A percentile compares a stretch with the other conserved stretches of the same genome.
Conservation (phyloP, 2,888 invertebrate species). For the Cephonodes hylas region DNA sequence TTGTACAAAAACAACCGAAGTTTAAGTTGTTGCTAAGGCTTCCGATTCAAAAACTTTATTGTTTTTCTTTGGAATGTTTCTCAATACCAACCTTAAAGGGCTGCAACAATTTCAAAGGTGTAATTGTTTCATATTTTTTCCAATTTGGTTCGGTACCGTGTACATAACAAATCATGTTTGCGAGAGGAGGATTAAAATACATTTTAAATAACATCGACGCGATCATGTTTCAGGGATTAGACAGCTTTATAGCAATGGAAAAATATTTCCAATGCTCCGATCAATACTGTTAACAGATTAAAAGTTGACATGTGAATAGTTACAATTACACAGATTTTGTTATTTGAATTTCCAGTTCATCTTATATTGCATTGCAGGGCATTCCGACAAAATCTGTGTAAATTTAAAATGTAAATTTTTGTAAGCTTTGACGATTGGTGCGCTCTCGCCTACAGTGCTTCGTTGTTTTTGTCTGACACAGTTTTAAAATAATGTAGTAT, state of each 20-base stretch:
- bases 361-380: background rate
- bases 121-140: background rate
- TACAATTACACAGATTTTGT: background rate
- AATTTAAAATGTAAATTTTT: background rate
- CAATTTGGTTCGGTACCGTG: constrained; percentile 2
- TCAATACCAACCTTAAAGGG: background rate
- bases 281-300: background rate
- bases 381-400: background rate
- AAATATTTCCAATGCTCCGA: background rate
- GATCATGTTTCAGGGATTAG: constrained; percentile 9
- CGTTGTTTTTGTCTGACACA: background rate
- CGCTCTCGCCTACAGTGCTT: no score
- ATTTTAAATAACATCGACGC: constrained; percentile 7
- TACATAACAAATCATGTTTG: constrained; percentile 2
- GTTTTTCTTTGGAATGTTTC: constrained; percentile 1
- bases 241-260: background rate
- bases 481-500: background rate
- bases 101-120: background rate
- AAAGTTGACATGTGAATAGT: background rate
- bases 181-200: constrained; percentile 4
- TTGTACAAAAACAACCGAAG: constrained; percentile 1
- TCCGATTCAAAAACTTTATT: constrained; percentile 4
- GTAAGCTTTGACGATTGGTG: background rate
- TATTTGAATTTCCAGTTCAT: constrained; percentile 20
- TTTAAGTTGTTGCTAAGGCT: constrained; percentile 7